Evolutionary conservation across 2,113 vertebrate species (phyloP).

Genomic region (Marcusenius ussheri): DNA sequence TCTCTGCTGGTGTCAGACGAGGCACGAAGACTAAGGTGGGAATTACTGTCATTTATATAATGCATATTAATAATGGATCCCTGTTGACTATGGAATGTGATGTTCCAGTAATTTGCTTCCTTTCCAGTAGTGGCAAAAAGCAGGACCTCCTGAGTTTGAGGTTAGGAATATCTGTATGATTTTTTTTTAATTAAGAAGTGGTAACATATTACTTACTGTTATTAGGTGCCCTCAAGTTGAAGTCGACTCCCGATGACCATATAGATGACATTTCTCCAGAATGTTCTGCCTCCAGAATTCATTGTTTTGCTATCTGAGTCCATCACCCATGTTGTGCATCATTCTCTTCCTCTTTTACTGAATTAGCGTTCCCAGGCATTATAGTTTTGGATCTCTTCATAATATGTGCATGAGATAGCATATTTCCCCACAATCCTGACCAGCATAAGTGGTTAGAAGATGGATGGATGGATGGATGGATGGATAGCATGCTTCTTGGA

Average conservation of each 20-base stretch:
- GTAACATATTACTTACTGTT: not conserved
- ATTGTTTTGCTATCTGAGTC: not conserved
- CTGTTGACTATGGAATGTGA: not conserved
- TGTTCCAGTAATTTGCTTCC: not conserved
- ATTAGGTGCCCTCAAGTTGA: not conserved
- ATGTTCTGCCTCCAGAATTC: not conserved
- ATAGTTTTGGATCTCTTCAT: not conserved
- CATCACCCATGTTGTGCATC: not conserved
- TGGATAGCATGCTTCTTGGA: not conserved
- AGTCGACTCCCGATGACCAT: not conserved
- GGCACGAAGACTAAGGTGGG: not conserved
- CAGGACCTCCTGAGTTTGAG: not conserved
- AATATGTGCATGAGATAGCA: not conserved
- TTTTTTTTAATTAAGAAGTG: not conserved
- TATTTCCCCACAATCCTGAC: not conserved
- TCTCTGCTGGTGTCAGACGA: slow-evolving; percentile 12
- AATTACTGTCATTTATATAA: not conserved
- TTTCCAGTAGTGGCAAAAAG: not conserved
- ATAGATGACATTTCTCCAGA: not conserved
- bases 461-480: not conserved
- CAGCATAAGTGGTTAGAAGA: not conserved
- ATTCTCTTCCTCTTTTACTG: not conserved
- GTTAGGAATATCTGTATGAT: not conserved
- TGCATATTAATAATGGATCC: not conserved
- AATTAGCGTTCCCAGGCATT: not conserved